A percentile compares a stretch with the other conserved stretches of the same genome.
Conservation (phyloP, 2,113 vertebrate species). For the Hippolais icterina region DNA sequence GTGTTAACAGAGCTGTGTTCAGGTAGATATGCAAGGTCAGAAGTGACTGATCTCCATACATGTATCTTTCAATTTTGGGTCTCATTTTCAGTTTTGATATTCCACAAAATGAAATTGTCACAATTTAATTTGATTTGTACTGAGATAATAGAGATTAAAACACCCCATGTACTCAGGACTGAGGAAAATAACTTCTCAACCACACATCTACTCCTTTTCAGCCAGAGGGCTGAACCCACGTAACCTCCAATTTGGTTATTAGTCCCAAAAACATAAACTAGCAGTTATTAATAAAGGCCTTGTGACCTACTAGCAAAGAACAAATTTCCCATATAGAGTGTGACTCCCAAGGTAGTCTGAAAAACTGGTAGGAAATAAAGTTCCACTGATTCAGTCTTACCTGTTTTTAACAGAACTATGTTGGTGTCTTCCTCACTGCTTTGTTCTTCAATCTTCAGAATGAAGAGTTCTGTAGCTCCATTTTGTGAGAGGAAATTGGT, state of each 20-base stretch:
- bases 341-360: background rate
- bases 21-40: background rate
- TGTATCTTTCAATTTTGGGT: background rate
- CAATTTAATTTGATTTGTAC: background rate
- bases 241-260: background rate
- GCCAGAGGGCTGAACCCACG: fast-evolving
- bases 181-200: background rate
- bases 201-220: background rate
- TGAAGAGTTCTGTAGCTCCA: background rate
- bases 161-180: background rate
- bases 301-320: background rate
- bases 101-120: background rate
- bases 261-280: background rate
- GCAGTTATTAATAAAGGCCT: background rate
- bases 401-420: background rate
- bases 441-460: background rate
- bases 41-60: background rate
- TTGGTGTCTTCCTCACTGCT: background rate
- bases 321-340: background rate
- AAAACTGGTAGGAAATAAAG: background rate
- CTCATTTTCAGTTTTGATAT: background rate
- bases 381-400: background rate
- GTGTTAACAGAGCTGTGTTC: background rate
- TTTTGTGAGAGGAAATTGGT: background rate
- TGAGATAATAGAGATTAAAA: background rate